Conservation (phyloP, 1,140 invertebrate species). For the Euglossa dilemma region DNA sequence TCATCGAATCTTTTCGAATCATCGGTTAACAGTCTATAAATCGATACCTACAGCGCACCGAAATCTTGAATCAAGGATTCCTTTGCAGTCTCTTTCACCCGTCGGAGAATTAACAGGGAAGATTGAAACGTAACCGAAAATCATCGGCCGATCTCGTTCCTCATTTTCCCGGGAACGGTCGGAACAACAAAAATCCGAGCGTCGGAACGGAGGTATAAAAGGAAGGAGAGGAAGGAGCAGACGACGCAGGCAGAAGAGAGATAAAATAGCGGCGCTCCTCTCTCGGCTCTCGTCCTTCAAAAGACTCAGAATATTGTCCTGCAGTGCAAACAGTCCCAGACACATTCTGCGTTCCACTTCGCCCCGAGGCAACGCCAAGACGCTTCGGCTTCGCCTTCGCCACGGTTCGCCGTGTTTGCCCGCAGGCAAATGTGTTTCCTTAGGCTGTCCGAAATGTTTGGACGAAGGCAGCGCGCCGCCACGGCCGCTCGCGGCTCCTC, state of each 20-base stretch:
- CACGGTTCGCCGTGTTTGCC: conserved; percentile 72
- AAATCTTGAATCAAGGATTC: too few species aligned
- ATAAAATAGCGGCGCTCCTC: conserved; percentile 70
- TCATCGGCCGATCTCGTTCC: neutral
- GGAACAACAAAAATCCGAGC: neutral
- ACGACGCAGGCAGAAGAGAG: conserved; percentile 11
- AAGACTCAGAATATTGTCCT: conserved; percentile 80
- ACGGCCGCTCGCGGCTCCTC: conserved; percentile 63
- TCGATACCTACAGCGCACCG: too few species aligned
- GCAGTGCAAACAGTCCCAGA: conserved; percentile 78
- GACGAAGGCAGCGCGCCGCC: conserved; percentile 64
- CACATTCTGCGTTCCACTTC: conserved; percentile 80
- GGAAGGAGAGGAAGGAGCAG: neutral
- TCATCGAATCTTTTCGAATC: too few species aligned
- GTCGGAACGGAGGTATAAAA: conserved; percentile 31
- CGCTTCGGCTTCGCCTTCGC: conserved; percentile 52
- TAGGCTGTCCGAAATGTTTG: conserved; percentile 80
- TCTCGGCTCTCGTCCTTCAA: conserved; percentile 73
- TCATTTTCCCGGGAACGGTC: neutral
- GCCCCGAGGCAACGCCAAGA: conserved; percentile 72
- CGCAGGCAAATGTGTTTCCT: conserved; percentile 82
- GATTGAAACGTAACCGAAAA: neutral
- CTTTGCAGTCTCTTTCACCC: too few species aligned
- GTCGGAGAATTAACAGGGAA: too few species aligned
- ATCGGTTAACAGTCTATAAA: too few species aligned